Evolutionary conservation across 1,140 invertebrate species (phyloP), one percentile per base, ranked within the genome.

Genomic region (Camponotus pennsylvanicus): DNA sequence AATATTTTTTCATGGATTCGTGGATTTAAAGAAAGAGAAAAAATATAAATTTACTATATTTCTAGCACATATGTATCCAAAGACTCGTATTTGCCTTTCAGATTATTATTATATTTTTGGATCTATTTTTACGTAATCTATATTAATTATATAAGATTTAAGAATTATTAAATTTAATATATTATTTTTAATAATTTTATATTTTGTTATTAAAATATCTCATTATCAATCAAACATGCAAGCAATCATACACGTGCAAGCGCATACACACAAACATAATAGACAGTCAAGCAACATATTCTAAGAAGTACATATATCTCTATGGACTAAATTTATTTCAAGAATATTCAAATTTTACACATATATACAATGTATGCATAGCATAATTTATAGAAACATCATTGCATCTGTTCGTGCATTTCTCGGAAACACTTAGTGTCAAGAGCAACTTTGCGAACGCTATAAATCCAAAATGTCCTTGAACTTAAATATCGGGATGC

Each of bases 401-500:
- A 0, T 37, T 37, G 4, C 7, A 15, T 80, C 3, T 13, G 37
- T 59, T 69, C 5, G 4, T 69, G 8, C 57, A 57, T 69, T 57
- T 70, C n/a, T 70, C 15, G 32, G 21, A 80, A 57, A 57, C 8
- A 42, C 5, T 42, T 42, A 70, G 32, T 3, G 66, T 57, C 37
- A 9, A 57, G 21, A 80, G 42, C 15, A 52, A n/a, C 15, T 42
- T 57, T n/a, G 32, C 5, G 64, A 69, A 80, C 1, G 64, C 37
- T 59, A 70, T 80, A 70, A 42, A 80, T 70, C 45, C 57, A 70
- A 27, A 80, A 18, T 59, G 78, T 1, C 78, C 66, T 80, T 80
- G 76, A 79, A 79, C 61, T 78, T 78, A 70, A 80, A 69, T 15
- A 21, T 80, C 49, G 6, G 2, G 42, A 13, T 52, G 7, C 52